Evolutionary conservation across 2,888 invertebrate genomes (phyloP).

Genomic region (Chirona hameri): DNA sequence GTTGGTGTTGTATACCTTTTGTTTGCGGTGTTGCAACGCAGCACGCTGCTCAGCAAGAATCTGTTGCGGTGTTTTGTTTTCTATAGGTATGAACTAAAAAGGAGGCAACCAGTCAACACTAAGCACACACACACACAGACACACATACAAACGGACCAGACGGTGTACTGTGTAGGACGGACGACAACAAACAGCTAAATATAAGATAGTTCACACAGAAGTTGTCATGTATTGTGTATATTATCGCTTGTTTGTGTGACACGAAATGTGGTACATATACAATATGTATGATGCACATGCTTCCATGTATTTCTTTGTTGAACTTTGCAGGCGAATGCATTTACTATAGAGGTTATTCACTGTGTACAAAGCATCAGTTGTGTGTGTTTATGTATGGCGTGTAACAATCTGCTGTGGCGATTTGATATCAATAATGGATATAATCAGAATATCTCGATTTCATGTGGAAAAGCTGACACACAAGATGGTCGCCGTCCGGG

Average conservation of each 20-base stretch:
- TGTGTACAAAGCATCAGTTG: no score
- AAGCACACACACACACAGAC: background rate
- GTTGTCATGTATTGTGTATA: background rate
- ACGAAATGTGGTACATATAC: background rate
- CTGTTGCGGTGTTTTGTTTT: slow-evolving; percentile 23
- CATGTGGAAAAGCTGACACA: no score
- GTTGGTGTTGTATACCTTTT: background rate
- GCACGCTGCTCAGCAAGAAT: slow-evolving; percentile 4
- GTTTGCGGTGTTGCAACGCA: background rate
- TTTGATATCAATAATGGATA: no score
- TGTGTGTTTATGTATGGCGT: no score
- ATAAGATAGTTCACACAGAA: background rate
- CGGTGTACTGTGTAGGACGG: background rate
- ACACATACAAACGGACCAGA: background rate
- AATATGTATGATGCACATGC: no score
- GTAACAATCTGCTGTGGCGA: no score
- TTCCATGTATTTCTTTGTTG: no score
- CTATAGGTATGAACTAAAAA: background rate
- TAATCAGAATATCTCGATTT: no score
- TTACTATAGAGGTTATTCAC: no score
- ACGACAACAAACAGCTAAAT: background rate
- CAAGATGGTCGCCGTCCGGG: no score
- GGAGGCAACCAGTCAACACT: background rate
- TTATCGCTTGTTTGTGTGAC: background rate
- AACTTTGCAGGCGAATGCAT: no score